Evolutionary conservation across 2,888 invertebrate genomes (phyloP), one percentile per base, ranked within the genome.

Genomic region (Xanthia togata): DNA sequence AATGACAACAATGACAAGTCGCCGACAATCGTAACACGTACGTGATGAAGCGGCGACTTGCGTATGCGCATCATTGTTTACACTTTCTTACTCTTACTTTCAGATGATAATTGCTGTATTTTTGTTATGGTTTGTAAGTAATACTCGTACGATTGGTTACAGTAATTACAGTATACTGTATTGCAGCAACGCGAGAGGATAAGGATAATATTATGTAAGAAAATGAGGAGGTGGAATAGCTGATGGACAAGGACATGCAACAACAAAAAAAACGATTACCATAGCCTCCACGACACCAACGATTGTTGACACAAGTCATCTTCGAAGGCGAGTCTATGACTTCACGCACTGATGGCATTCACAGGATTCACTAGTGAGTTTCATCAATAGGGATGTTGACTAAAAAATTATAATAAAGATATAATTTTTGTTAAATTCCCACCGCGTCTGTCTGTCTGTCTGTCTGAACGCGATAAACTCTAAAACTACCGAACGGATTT

Each of bases 71-170:
- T 65, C 47, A 62, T 73, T 73, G 64, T 85, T 60, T 65, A 85
- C 70, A 64, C 68, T 70, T 80, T 79, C 80, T 82, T 65, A 78
- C 83, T 84, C 41, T 73, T 73, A 73, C 84, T 84, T 82, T 85
- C 69, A 64, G 31, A 8, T 73, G 41, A 70, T 72, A n/a, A 65
- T 72, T 63, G 41, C 26, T 50, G 50, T 47, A 26, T 59, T 74
- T 65, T 78, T 70, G 57, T 65, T 23, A 47, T 73, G 44, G 0
- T 4, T n/a, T 55, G 55, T 38, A 3, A 17, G 17, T 38, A 8
- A 47, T 17, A 23, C 26, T 44, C 12, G 5, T 63, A 20, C 23
- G n/a, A 44, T 35, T 50, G 14, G 20, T 67, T 55, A 50, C 35
- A 35, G 26, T 31, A 11, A 41, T 41, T 41, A 41, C 41, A 41